Percentiles rank a stretch among this genome's conserved stretches.
Conservation (phyloP, 2,113 vertebrate genomes). For the Oreocharis arfaki region DNA sequence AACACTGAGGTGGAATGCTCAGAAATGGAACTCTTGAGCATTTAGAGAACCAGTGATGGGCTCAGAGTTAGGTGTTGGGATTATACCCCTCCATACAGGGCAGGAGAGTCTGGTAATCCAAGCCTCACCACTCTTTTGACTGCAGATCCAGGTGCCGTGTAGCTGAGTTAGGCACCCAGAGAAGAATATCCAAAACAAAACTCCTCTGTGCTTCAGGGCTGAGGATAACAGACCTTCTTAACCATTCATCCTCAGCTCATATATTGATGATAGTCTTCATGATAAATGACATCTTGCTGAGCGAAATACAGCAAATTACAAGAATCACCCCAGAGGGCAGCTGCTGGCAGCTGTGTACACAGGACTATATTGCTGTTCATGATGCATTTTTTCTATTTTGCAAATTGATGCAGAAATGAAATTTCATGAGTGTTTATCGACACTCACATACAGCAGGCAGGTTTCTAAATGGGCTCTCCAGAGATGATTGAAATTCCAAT, state of each 20-base stretch:
- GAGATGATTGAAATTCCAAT: background rate
- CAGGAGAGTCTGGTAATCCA: background rate
- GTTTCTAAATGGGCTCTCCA: background rate
- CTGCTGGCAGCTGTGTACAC: background rate
- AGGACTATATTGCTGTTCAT: background rate
- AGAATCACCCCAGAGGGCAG: background rate
- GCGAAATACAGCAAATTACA: background rate
- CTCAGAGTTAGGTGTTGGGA: background rate
- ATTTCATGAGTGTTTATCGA: background rate
- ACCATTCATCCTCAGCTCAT: background rate
- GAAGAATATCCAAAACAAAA: background rate
- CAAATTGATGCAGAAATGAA: background rate
- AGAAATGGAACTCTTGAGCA: background rate
- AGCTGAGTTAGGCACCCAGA: background rate
- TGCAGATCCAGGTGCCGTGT: accelerated
- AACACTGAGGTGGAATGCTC: background rate
- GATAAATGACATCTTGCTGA: background rate
- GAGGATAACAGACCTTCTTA: background rate
- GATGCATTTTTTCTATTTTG: background rate
- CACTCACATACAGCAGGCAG: background rate
- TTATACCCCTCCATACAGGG: background rate
- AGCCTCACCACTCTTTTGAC: background rate
- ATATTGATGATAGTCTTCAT: background rate
- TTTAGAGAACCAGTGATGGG: background rate
- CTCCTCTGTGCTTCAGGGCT: background rate